Percentiles rank a stretch among this genome's conserved stretches.
These are phyloP conservation scores for Helobdella robusta DNA, from an alignment of 2,888 invertebrate species.

Conservation along the genomic window DNA sequence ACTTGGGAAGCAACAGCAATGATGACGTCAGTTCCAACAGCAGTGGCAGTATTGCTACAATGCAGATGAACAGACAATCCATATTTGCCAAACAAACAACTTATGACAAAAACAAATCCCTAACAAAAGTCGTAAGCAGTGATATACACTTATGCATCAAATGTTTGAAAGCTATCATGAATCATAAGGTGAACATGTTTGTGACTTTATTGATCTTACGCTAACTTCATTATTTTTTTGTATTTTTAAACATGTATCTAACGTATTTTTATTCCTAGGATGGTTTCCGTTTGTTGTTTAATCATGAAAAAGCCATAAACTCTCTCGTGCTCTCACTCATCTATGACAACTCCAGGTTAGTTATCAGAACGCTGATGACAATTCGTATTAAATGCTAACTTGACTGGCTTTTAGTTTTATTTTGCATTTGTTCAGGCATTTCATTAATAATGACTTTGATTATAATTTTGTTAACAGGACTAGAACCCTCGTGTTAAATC, in stretches of 20 bases:
- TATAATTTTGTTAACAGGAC: slow-evolving; percentile 16
- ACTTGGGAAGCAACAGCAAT: too few relatives aligned
- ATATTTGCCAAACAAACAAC: too few relatives aligned
- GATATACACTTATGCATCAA: slow-evolving; percentile 16
- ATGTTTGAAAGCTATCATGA: slow-evolving; percentile 25
- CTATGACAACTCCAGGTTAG: neutral
- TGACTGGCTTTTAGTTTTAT: neutral
- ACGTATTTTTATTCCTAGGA: slow-evolving; percentile 4
- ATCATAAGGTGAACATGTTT: slow-evolving; percentile 15
- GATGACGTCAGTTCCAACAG: too few relatives aligned
- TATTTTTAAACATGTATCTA: neutral
- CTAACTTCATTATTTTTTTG: neutral
- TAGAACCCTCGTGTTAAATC: slow-evolving; percentile 17
- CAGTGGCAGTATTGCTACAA: too few relatives aligned
- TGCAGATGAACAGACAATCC: too few relatives aligned
- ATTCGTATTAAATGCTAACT: too few relatives aligned
- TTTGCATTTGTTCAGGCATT: neutral
- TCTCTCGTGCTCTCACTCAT: slow-evolving; percentile 8
- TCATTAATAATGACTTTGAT: neutral
- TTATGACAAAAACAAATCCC: too few relatives aligned
- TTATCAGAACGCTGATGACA: too few relatives aligned
- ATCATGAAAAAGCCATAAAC: slow-evolving; percentile 20
- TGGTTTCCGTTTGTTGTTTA: slow-evolving; percentile 11
- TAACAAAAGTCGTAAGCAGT: neutral
- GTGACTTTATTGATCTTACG: neutral